phyloP scores from a whole-genome alignment of 2,797 vertebrate genomes.

The Arrhamphus sclerolepis region DNA sequence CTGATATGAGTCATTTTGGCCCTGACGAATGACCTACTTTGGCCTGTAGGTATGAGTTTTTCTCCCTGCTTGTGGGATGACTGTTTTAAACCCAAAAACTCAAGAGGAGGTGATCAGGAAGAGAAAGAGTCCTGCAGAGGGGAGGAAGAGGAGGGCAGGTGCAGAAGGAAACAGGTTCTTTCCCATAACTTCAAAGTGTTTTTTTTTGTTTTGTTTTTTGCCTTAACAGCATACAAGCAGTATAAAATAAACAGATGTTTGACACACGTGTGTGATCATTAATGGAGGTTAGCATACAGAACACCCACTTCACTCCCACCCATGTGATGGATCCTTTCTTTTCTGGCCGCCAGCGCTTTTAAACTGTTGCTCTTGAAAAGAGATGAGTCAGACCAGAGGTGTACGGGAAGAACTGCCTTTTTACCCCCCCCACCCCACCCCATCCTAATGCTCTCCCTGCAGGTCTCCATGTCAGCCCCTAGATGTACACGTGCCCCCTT shows the following conservation, averaged over 20 bases:
- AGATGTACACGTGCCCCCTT: slow-evolving; percentile 12
- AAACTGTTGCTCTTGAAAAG: slow-evolving; percentile 62
- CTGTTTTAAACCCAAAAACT: slow-evolving; percentile 7
- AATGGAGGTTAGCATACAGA: slow-evolving; percentile 18
- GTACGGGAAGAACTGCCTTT: slow-evolving; percentile 51
- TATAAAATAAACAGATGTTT: slow-evolving; percentile 55
- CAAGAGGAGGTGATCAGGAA: slow-evolving; percentile 31
- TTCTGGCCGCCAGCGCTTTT: slow-evolving; percentile 40
- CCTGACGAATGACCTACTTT: slow-evolving; percentile 37
- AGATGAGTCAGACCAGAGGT: slow-evolving; percentile 58
- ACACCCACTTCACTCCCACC: slow-evolving; percentile 52
- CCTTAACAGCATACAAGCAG: slow-evolving; percentile 26
- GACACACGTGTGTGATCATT: slow-evolving; percentile 31
- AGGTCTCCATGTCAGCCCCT: slow-evolving; percentile 10
- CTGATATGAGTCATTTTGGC: slow-evolving; percentile 31
- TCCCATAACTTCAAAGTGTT: slow-evolving; percentile 58
- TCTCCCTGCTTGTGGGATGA: slow-evolving; percentile 4
- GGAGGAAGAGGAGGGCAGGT: slow-evolving; percentile 46
- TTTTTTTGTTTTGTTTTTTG: background rate
- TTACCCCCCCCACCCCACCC: slow-evolving; percentile 17
- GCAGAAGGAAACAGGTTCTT: slow-evolving; percentile 36
- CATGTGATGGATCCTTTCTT: slow-evolving; percentile 58
- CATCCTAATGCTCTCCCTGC: slow-evolving; percentile 36
- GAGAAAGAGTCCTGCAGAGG: slow-evolving; percentile 4
- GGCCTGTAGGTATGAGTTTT: slow-evolving; percentile 10